A percentile compares a stretch with the other conserved stretches of the same genome.
Evolutionary conservation across 2,888 invertebrate species (phyloP).

Genomic region (Falcaria lacertinaria): DNA sequence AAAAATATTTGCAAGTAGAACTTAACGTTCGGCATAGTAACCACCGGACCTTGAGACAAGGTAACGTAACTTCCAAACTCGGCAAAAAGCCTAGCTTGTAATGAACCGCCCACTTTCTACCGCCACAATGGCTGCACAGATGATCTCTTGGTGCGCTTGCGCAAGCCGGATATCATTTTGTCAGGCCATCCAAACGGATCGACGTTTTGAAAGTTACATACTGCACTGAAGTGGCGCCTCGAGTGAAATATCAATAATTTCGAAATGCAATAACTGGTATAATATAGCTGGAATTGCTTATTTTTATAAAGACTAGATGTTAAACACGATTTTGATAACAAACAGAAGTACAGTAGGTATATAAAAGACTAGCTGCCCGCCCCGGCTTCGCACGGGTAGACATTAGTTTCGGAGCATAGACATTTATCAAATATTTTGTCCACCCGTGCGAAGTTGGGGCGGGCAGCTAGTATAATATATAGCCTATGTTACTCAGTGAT

Average conservation of each 20-base stretch:
- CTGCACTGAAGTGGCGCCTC: conserved; percentile 3
- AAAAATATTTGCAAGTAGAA: background rate
- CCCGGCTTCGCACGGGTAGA: too few relatives aligned
- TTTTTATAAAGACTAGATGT: too few relatives aligned
- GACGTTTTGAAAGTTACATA: conserved; percentile 11
- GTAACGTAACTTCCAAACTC: conserved; percentile 1
- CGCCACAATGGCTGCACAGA: conserved; percentile 34
- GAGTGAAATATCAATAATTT: background rate
- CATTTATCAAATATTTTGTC: too few relatives aligned
- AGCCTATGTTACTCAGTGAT: too few relatives aligned
- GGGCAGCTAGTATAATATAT: too few relatives aligned
- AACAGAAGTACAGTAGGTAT: too few relatives aligned
- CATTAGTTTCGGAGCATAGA: too few relatives aligned
- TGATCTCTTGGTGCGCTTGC: conserved; percentile 33
- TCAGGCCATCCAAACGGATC: conserved; percentile 9
- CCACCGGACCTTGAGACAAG: too few relatives aligned
- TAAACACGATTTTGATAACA: too few relatives aligned
- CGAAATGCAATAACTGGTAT: background rate
- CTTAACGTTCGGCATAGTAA: too few relatives aligned
- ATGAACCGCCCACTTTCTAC: conserved; percentile 41
- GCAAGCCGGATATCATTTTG: conserved; percentile 55
- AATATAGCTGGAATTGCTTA: background rate
- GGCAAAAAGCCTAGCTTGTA: conserved; percentile 5
- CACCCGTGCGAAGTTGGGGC: too few relatives aligned
- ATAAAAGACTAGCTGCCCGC: too few relatives aligned